A percentile compares a stretch with the other conserved stretches of the same genome.
These are phyloP conservation scores for Pithecia hirsuta DNA, from an alignment of 2,797 vertebrate species.

Conservation along the genomic window DNA sequence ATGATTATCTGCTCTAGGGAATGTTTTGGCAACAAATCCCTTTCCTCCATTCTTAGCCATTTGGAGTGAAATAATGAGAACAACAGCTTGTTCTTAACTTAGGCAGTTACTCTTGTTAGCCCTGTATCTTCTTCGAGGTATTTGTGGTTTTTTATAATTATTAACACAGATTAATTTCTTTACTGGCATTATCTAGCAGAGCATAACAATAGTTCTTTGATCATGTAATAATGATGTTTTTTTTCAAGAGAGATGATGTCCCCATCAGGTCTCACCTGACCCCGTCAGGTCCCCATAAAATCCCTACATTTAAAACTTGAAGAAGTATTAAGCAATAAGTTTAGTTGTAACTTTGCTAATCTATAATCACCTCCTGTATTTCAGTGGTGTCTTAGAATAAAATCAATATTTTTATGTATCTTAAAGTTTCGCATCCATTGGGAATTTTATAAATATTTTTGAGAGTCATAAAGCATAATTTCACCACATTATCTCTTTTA, in stretches of 20 bases:
- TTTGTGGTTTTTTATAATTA: not conserved
- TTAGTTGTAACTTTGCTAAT: not conserved
- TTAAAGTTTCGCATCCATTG: not conserved
- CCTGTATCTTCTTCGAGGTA: not conserved
- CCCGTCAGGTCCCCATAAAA: not conserved
- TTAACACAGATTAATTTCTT: not conserved
- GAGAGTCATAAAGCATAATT: not conserved
- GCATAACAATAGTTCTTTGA: not conserved
- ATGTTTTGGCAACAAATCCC: constrained; percentile 22
- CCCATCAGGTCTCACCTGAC: not conserved
- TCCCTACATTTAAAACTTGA: not conserved
- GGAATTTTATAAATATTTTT: not conserved
- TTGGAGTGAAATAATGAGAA: constrained; percentile 11
- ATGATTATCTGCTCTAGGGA: not conserved
- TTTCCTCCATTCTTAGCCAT: constrained; percentile 28
- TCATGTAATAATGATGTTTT: not conserved
- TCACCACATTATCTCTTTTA: not conserved
- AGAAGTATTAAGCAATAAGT: not conserved
- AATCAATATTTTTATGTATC: not conserved
- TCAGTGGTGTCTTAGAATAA: not conserved
- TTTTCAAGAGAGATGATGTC: not conserved
- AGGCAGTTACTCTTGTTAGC: not conserved
- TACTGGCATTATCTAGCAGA: not conserved
- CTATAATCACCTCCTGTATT: not conserved
- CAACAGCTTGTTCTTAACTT: not conserved